phyloP scores from a whole-genome alignment of 2,888 invertebrate species.

The Dioctria rufipes region DNA sequence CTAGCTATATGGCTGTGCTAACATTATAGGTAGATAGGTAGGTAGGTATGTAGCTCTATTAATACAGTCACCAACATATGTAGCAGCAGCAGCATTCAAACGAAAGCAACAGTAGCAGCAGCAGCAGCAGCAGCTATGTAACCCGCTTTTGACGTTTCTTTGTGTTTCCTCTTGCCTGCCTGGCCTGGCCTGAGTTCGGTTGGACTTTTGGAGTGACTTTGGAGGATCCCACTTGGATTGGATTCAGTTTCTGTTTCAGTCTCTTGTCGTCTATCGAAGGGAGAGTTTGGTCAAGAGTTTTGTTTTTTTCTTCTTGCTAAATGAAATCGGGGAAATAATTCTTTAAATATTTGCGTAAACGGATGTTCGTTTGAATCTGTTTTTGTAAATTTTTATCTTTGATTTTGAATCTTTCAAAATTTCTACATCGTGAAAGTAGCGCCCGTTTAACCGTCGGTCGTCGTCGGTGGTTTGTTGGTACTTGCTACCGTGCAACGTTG shows the following conservation, averaged over 20 bases:
- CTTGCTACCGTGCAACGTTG: not conserved
- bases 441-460: not conserved
- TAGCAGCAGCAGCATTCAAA: too few relatives aligned
- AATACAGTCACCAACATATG: too few relatives aligned
- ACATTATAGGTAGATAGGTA: too few relatives aligned
- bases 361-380: too few relatives aligned
- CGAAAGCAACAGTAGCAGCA: slow-evolving; percentile 4
- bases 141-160: slow-evolving; percentile 52
- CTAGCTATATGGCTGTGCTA: not conserved
- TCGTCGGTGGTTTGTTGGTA: not conserved
- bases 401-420: not conserved
- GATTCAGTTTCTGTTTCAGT: slow-evolving; percentile 50
- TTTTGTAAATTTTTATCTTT: too few relatives aligned
- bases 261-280: slow-evolving; percentile 34
- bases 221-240: slow-evolving; percentile 34
- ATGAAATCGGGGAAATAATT: too few relatives aligned
- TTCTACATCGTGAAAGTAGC: not conserved
- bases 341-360: too few relatives aligned
- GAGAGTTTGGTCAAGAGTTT: slow-evolving; percentile 36
- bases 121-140: slow-evolving; percentile 9
- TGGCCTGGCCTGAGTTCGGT: not conserved
- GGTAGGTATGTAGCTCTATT: too few relatives aligned
- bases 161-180: slow-evolving; percentile 23
- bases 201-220: not conserved
- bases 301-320: too few relatives aligned